These are phyloP conservation scores for Apotomis turbidana DNA, from an alignment of 2,888 invertebrate genomes.

Conservation along the genomic window DNA sequence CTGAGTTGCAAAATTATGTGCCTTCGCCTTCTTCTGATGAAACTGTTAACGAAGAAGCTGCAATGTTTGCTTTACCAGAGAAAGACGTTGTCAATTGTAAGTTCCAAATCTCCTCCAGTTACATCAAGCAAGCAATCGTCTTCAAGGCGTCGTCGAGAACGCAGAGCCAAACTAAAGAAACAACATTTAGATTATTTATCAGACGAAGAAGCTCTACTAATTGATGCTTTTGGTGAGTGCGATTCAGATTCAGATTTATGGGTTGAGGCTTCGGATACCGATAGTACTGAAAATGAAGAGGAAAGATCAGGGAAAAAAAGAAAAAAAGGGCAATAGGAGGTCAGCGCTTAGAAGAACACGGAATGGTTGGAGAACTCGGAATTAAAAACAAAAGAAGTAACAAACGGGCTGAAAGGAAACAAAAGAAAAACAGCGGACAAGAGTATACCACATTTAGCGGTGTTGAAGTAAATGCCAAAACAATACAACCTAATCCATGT, in stretches of 20 bases:
- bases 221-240: constrained; percentile 3
- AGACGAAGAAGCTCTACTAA: constrained; percentile 4
- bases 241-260: not conserved
- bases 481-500: constrained; percentile 5
- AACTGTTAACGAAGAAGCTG: constrained; percentile 2
- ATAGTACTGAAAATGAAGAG: not conserved
- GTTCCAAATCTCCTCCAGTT: constrained; percentile 3
- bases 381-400: constrained; percentile 2
- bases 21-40: not conserved
- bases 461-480: not conserved
- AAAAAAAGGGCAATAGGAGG: not conserved
- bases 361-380: constrained; percentile 5
- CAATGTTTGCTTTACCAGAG: constrained; percentile 4
- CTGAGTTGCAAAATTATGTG: not conserved
- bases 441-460: not conserved
- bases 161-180: constrained; percentile 6
- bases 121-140: constrained; percentile 1
- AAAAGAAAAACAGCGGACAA: constrained; percentile 6
- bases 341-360: constrained; percentile 5
- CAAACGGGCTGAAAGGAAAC: not conserved
- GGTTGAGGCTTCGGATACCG: not conserved
- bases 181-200: constrained; percentile 4
- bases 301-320: constrained; percentile 3
- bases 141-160: constrained; percentile 5
- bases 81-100: not conserved